These are phyloP conservation scores for Andrena haemorrhoa DNA, from an alignment of 2,888 invertebrate species.

Conservation along the genomic window DNA sequence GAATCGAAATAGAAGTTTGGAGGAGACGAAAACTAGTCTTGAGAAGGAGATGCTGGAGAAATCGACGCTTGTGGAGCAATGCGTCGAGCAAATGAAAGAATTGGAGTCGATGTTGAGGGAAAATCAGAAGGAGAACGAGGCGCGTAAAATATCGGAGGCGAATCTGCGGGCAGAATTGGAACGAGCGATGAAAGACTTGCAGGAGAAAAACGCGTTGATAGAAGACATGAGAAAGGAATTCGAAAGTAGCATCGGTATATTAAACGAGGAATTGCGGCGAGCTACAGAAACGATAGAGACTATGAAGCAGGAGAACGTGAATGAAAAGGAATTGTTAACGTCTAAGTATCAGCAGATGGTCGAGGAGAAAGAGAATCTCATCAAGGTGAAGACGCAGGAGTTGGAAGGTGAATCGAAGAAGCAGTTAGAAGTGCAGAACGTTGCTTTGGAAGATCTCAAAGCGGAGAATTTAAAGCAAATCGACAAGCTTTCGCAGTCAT, in stretches of 20 bases:
- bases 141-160: conserved; percentile 72
- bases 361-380: conserved; percentile 86
- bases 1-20: conserved; percentile 78
- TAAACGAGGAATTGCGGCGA: conserved; percentile 78
- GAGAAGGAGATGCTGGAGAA: conserved; percentile 81
- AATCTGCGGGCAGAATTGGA: conserved; percentile 82
- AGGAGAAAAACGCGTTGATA: conserved; percentile 81
- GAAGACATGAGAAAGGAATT: conserved; percentile 82
- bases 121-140: conserved; percentile 73
- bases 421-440: conserved; percentile 67
- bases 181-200: conserved; percentile 79
- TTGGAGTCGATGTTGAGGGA: conserved; percentile 75
- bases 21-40: conserved; percentile 80
- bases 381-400: conserved; percentile 72
- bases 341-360: conserved; percentile 86
- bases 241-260: conserved; percentile 71
- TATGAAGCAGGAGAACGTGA: conserved; percentile 84
- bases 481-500: conserved; percentile 73
- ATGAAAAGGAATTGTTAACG: conserved; percentile 85
- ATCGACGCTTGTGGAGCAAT: conserved; percentile 79
- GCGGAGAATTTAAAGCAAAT: conserved; percentile 72
- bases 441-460: conserved; percentile 72
- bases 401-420: conserved; percentile 70
- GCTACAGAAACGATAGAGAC: conserved; percentile 79
- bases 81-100: conserved; percentile 79